These are phyloP conservation scores for Anguilla megastoma DNA, from an alignment of 2,797 vertebrate species.

Conservation along the genomic window DNA sequence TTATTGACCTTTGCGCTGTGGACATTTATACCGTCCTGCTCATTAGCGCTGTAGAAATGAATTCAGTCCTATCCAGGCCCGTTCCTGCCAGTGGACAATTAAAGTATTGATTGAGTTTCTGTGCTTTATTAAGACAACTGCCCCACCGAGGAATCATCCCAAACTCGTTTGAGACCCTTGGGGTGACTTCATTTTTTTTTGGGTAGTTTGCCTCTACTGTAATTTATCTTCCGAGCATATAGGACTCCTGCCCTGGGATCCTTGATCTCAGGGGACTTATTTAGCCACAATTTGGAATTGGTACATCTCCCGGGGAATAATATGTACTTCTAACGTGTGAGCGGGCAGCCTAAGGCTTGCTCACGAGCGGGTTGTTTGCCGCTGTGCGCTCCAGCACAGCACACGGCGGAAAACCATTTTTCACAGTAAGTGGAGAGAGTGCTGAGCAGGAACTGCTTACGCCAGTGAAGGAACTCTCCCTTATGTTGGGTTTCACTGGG, in stretches of 20 bases:
- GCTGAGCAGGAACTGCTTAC: background rate
- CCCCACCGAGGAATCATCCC: background rate
- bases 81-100: slow-evolving; percentile 39
- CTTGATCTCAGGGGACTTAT: background rate
- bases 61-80: slow-evolving; percentile 29
- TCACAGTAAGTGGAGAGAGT: background rate
- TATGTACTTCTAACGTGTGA: background rate
- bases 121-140: slow-evolving; percentile 13
- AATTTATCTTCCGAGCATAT: slow-evolving; percentile 18
- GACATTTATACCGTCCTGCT: slow-evolving; percentile 40
- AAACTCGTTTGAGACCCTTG: background rate
- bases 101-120: slow-evolving; percentile 43
- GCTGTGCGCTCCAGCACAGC: background rate
- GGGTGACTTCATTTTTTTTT: background rate
- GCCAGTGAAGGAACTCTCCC: background rate
- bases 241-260: background rate
- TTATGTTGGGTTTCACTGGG: background rate
- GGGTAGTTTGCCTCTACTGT: background rate
- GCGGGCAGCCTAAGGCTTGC: background rate
- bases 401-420: background rate
- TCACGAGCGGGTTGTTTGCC: background rate
- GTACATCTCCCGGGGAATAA: background rate
- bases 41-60: slow-evolving; percentile 48
- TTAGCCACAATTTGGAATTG: slow-evolving; percentile 6
- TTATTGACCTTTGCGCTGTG: slow-evolving; percentile 46